Conservation (phyloP, 2,113 vertebrate species). For the Harpagus bidentatus region DNA sequence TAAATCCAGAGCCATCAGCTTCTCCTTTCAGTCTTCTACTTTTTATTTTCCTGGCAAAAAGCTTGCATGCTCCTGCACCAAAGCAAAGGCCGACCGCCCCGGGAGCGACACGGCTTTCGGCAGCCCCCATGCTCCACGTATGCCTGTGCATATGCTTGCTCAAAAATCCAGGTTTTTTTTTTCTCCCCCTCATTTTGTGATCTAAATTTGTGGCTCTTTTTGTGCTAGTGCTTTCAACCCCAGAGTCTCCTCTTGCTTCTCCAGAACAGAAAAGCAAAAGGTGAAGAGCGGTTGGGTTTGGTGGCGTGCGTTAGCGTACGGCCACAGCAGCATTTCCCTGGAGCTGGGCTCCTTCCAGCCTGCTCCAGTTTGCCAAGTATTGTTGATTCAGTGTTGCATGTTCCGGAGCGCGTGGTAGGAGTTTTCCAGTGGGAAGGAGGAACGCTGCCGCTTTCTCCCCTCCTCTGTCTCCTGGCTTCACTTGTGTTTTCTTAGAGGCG, state of each 20-base stretch:
- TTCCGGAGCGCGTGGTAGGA: neutral
- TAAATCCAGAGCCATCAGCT: neutral
- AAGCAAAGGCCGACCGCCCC: too few relatives aligned
- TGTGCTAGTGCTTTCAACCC: neutral
- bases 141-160: neutral
- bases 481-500: neutral
- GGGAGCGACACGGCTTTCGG: accelerated
- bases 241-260: neutral
- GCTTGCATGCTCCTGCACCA: accelerated
- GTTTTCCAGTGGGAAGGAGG: neutral
- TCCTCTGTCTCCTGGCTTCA: neutral
- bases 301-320: accelerated
- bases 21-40: neutral
- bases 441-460: neutral
- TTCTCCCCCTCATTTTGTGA: neutral
- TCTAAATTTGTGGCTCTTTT: neutral
- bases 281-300: neutral
- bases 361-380: neutral
- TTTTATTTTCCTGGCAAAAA: neutral
- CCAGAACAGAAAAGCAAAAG: neutral
- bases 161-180: neutral
- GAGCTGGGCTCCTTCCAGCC: slow-evolving; percentile 1
- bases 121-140: accelerated
- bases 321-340: neutral
- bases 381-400: neutral